Evolutionary conservation across 2,888 invertebrate genomes (phyloP).

Genomic region (Troides oblongomaculatus): DNA sequence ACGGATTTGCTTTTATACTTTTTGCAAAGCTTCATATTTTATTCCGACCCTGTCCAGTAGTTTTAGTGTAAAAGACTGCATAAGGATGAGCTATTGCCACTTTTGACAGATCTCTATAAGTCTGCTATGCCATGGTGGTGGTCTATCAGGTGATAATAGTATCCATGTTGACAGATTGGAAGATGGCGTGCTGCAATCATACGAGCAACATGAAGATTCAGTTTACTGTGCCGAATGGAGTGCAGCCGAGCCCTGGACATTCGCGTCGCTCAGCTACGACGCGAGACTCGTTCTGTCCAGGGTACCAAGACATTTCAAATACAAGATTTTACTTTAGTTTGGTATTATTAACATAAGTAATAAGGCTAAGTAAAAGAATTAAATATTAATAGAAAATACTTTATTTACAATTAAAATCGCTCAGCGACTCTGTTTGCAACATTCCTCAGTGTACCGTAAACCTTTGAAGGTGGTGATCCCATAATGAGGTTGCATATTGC

Average conservation of each 20-base stretch:
- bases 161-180: conserved; percentile 73
- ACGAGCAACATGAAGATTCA: conserved; percentile 98
- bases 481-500: conserved; percentile 98
- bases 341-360: neutral
- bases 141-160: neutral
- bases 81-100: neutral
- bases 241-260: conserved; percentile 98
- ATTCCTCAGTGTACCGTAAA: conserved; percentile 95
- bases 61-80: neutral
- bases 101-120: neutral
- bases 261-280: conserved; percentile 99
- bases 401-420: conserved; percentile 80
- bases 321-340: conserved; percentile 89
- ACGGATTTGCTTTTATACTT: too few species aligned
- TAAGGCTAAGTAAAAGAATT: conserved; percentile 32
- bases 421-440: conserved; percentile 91
- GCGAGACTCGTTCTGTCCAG: conserved; percentile 95
- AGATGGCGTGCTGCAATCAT: conserved; percentile 94
- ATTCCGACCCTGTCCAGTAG: too few species aligned
- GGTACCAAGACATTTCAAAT: conserved; percentile 96
- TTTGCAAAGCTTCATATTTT: too few species aligned
- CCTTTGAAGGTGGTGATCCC: conserved; percentile 98
- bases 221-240: conserved; percentile 99
- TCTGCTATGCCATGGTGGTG: too few species aligned
- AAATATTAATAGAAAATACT: conserved; percentile 47